These are phyloP conservation scores for Setipinna tenuifilis DNA, from an alignment of 2,797 vertebrate species.

Conservation along the genomic window DNA sequence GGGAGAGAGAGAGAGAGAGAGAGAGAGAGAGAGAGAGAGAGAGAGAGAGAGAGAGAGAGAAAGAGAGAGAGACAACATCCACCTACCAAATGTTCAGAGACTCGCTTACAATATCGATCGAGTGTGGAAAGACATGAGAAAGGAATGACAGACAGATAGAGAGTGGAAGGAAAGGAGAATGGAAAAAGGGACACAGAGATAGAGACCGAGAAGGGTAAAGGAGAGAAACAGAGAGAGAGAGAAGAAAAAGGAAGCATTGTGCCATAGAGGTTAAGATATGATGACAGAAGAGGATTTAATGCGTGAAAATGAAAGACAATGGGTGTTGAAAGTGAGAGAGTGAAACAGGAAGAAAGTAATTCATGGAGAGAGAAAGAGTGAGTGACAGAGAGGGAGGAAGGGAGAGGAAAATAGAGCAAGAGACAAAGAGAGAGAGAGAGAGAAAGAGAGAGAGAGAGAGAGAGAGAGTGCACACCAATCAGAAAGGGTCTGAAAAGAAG, in stretches of 20 bases:
- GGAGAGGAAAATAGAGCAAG: background rate
- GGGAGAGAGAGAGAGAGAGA: background rate
- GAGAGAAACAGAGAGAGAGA: slow-evolving; percentile 22
- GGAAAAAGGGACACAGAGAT: slow-evolving; percentile 41
- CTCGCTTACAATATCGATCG: slow-evolving; percentile 23
- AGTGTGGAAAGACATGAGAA: slow-evolving; percentile 13
- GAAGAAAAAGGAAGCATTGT: background rate
- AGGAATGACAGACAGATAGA: slow-evolving; percentile 40
- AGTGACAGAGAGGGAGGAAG: background rate
- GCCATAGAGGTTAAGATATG: background rate
- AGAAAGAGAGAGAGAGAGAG: background rate
- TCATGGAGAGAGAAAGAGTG: background rate
- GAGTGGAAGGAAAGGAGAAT: slow-evolving; percentile 29
- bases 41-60: background rate
- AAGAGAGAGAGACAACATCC: background rate
- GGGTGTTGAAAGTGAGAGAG: background rate
- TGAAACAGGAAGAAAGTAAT: background rate
- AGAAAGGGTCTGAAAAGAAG: background rate
- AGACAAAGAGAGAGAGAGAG: background rate
- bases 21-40: background rate
- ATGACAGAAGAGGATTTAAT: background rate
- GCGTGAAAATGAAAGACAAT: background rate
- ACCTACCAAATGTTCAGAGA: background rate
- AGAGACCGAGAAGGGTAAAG: background rate
- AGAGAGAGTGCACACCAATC: background rate